Evolutionary conservation across 1,140 invertebrate genomes (phyloP).

Genomic region (Chrysopa pallens): DNA sequence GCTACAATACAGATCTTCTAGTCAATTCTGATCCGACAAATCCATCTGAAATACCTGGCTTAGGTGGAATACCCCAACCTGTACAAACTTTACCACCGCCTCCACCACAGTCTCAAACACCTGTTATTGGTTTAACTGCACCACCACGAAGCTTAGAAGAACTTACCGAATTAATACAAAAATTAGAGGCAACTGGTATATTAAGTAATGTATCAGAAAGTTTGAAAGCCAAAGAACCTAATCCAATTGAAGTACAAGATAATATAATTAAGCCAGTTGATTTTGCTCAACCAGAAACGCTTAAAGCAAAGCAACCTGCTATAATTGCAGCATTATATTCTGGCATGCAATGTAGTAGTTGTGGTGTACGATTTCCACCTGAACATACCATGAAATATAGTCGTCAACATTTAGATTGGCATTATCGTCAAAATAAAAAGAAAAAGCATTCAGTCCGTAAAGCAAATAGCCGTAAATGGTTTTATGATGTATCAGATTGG

Average conservation of each 20-base stretch:
- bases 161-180: slow-evolving; percentile 66
- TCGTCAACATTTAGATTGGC: slow-evolving; percentile 85
- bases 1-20: slow-evolving; percentile 27
- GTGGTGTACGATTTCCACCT: slow-evolving; percentile 75
- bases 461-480: slow-evolving; percentile 71
- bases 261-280: slow-evolving; percentile 36
- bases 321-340: slow-evolving; percentile 53
- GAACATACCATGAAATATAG: slow-evolving; percentile 76
- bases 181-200: slow-evolving; percentile 68
- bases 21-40: slow-evolving; percentile 13
- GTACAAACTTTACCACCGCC: slow-evolving; percentile 9
- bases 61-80: slow-evolving; percentile 12
- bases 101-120: slow-evolving; percentile 8
- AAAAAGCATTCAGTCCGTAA: slow-evolving; percentile 71
- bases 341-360: slow-evolving; percentile 88
- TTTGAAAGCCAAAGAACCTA: slow-evolving; percentile 6
- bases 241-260: slow-evolving; percentile 14
- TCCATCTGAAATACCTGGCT: slow-evolving; percentile 14
- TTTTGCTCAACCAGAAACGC: slow-evolving; percentile 44
- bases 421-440: slow-evolving; percentile 81
- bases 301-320: slow-evolving; percentile 52
- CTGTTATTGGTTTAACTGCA: too few relatives aligned
- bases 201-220: slow-evolving; percentile 49
- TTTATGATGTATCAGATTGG: slow-evolving; percentile 83
- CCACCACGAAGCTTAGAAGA: slow-evolving; percentile 31